These are phyloP conservation scores for Mallotus villosus DNA, from an alignment of 2,797 vertebrate genomes.

Conservation along the genomic window DNA sequence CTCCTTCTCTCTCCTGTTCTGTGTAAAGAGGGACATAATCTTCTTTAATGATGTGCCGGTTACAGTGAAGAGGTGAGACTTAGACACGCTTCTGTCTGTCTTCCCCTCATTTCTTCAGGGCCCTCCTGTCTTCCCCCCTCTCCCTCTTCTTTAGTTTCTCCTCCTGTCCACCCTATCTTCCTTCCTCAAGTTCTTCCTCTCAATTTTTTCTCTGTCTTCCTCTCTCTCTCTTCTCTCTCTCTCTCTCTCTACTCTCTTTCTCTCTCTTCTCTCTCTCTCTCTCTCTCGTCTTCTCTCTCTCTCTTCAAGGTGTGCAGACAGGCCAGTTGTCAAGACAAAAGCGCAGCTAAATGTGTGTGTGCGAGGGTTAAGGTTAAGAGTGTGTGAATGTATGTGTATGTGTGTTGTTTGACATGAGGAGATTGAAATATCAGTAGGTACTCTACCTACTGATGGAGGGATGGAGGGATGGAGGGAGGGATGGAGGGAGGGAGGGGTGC, in stretches of 20 bases:
- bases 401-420: not conserved
- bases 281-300: slow-evolving; percentile 20
- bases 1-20: not conserved
- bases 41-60: slow-evolving; percentile 80
- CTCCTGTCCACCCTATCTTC: slow-evolving; percentile 24
- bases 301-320: slow-evolving; percentile 47
- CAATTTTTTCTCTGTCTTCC: not conserved
- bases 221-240: slow-evolving; percentile 17
- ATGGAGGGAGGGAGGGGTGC: slow-evolving; percentile 25
- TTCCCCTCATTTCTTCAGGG: slow-evolving; percentile 46
- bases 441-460: not conserved
- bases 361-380: not conserved
- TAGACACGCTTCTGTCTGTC: slow-evolving; percentile 64
- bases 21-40: slow-evolving; percentile 57
- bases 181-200: slow-evolving; percentile 2
- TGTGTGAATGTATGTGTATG: slow-evolving; percentile 8
- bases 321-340: slow-evolving; percentile 28
- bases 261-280: slow-evolving; percentile 2
- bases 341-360: slow-evolving; percentile 16
- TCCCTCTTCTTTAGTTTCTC: slow-evolving; percentile 39
- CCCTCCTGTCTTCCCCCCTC: slow-evolving; percentile 29
- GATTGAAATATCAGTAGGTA: not conserved
- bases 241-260: not conserved
- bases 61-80: slow-evolving; percentile 74
- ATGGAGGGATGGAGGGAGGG: slow-evolving; percentile 12